phyloP scores from a whole-genome alignment of 2,888 invertebrate genomes.

The Tholera decimalis region DNA sequence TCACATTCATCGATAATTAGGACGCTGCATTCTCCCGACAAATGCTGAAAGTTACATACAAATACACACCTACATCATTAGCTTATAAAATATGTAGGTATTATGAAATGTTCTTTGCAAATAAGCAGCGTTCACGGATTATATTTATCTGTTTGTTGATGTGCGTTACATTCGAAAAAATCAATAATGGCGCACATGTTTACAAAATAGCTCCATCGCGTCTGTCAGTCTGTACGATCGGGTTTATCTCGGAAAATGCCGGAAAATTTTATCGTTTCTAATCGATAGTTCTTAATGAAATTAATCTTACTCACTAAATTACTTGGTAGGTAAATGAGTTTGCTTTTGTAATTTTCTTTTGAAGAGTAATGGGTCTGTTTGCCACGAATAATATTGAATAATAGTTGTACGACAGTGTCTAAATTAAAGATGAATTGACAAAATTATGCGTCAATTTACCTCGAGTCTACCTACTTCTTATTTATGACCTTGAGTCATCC shows the following conservation, averaged over 20 bases:
- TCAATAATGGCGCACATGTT: slow-evolving; percentile 40
- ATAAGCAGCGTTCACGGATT: slow-evolving; percentile 10
- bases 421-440: background rate
- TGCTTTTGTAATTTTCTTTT: background rate
- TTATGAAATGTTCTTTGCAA: slow-evolving; percentile 2
- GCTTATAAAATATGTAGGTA: slow-evolving; percentile 32
- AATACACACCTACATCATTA: slow-evolving; percentile 6
- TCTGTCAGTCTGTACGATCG: slow-evolving; percentile 16
- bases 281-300: too few species aligned
- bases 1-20: background rate
- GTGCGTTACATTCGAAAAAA: slow-evolving; percentile 30
- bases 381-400: background rate
- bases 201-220: slow-evolving; percentile 31
- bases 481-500: slow-evolving; percentile 30
- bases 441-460: slow-evolving; percentile 16
- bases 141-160: slow-evolving; percentile 33
- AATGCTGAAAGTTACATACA: slow-evolving; percentile 2
- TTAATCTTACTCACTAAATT: too few species aligned
- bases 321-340: background rate
- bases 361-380: background rate
- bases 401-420: background rate
- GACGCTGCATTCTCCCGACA: background rate
- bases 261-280: background rate
- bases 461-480: background rate
- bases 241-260: slow-evolving; percentile 21